phyloP scores from a whole-genome alignment of 2,113 vertebrate genomes.

The Pluvianellus socialis region DNA sequence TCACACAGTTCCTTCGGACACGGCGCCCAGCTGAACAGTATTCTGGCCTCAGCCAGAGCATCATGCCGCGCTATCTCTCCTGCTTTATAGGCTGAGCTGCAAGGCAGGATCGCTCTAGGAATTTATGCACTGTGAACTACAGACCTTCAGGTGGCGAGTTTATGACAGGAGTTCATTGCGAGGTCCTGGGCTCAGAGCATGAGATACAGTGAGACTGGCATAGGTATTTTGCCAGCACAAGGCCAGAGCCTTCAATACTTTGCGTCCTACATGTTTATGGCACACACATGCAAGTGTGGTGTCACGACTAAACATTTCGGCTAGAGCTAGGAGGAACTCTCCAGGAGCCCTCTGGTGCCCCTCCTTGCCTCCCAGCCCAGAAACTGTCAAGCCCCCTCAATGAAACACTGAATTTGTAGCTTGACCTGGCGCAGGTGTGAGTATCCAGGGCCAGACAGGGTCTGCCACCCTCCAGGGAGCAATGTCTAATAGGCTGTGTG shows the following conservation, averaged over 20 bases:
- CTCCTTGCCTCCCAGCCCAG: background rate
- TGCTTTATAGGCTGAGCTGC: background rate
- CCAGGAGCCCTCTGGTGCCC: background rate
- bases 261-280: background rate
- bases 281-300: background rate
- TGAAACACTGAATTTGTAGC: background rate
- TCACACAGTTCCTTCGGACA: background rate
- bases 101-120: background rate
- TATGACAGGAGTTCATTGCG: rapidly evolving
- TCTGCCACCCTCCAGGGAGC: background rate
- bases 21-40: background rate
- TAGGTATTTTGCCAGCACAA: background rate
- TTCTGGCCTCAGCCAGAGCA: background rate
- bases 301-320: background rate
- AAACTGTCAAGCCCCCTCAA: background rate
- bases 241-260: background rate
- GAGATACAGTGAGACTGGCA: background rate
- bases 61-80: background rate
- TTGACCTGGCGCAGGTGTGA: background rate
- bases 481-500: background rate
- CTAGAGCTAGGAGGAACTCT: background rate
- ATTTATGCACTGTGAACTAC: background rate
- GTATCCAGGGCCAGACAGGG: background rate
- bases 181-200: background rate
- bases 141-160: background rate